A percentile compares a stretch with the other conserved stretches of the same genome.
Conservation (phyloP, 2,113 vertebrate genomes). For the Sardina pilchardus region DNA sequence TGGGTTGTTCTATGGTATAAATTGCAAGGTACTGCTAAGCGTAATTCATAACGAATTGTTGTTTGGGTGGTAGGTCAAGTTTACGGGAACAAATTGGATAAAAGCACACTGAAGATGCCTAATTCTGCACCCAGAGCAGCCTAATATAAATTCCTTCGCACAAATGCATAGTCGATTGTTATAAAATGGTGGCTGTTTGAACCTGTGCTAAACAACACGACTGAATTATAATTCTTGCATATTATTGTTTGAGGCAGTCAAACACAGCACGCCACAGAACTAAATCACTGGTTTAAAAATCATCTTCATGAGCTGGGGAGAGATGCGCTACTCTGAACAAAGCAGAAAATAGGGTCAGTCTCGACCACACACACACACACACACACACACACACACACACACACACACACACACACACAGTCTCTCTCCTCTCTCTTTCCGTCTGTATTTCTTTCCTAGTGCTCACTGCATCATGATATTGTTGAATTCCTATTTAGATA, state of each 20-base stretch:
- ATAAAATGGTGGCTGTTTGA: not conserved
- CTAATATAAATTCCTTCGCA: not conserved
- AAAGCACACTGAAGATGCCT: not conserved
- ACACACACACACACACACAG: too few relatives aligned
- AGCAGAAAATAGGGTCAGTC: not conserved
- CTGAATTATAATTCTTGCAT: not conserved
- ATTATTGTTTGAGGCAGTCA: not conserved
- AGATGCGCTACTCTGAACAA: not conserved
- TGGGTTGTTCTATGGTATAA: not conserved
- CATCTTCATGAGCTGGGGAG: not conserved
- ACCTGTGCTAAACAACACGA: not conserved
- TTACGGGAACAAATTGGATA: not conserved
- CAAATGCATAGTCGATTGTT: not conserved
- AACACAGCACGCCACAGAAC: not conserved
- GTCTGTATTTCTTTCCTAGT: not conserved
- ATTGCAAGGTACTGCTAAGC: not conserved
- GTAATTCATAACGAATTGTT: not conserved
- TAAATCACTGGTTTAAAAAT: not conserved
- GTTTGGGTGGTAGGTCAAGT: not conserved
- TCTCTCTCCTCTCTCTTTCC: too few relatives aligned
- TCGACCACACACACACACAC: not conserved
- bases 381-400: too few relatives aligned
- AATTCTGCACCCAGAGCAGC: not conserved
- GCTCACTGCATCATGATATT: not conserved
- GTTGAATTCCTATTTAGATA: not conserved